These are phyloP conservation scores for Nephrotoma flavescens DNA, from an alignment of 2,888 invertebrate genomes.

Conservation along the genomic window DNA sequence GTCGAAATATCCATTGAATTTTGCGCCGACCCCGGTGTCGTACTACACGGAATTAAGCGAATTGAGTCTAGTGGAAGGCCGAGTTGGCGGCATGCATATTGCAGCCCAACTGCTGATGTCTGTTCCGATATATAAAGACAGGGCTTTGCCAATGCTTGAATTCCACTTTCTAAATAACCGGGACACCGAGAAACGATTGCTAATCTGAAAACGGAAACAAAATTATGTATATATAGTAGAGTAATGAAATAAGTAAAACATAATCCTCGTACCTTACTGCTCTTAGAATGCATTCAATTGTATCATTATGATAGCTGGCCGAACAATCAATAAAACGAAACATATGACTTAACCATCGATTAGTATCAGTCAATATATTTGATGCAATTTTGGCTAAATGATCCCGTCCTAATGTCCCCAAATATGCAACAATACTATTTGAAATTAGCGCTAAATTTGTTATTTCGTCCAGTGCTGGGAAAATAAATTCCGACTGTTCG, in stretches of 20 bases:
- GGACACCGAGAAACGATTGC: conserved; percentile 31
- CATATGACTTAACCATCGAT: conserved; percentile 74
- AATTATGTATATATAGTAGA: neutral
- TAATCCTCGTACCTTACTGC: conserved; percentile 31
- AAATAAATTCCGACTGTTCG: conserved; percentile 42
- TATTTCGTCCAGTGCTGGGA: conserved; percentile 46
- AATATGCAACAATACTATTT: conserved; percentile 78
- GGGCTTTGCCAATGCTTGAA: conserved; percentile 68
- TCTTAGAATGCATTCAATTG: conserved; percentile 69
- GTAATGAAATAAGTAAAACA: conserved; percentile 6
- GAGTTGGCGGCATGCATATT: conserved; percentile 66
- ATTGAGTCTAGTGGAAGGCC: conserved; percentile 77
- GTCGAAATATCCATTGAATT: conserved; percentile 73
- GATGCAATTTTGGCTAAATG: conserved; percentile 68
- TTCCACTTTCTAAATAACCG: conserved; percentile 38
- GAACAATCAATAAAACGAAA: conserved; percentile 73
- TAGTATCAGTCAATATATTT: conserved; percentile 71
- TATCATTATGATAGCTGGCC: conserved; percentile 79
- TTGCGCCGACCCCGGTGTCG: conserved; percentile 46
- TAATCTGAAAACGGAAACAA: conserved; percentile 16
- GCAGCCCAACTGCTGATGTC: conserved; percentile 61
- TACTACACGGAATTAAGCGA: conserved; percentile 68
- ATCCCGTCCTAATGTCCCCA: conserved; percentile 64
- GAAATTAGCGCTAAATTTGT: conserved; percentile 55
- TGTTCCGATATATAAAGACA: conserved; percentile 73